Conservation (phyloP, 2,888 invertebrate genomes). For the Mongoloraphidia duomilia region DNA sequence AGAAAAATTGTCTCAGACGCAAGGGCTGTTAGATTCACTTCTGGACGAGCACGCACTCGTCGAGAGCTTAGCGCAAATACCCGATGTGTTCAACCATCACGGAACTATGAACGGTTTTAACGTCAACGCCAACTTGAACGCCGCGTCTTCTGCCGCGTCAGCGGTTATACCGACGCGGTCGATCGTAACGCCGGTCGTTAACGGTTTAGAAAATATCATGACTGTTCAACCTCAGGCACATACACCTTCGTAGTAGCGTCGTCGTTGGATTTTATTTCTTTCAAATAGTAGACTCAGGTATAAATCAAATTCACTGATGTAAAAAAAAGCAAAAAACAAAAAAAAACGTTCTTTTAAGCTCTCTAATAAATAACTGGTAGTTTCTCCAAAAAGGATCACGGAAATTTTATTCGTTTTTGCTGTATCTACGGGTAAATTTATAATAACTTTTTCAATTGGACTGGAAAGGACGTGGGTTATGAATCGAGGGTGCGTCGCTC, state of each 20-base stretch:
- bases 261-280: no score
- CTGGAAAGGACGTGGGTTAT: no score
- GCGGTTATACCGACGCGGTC: background rate
- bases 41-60: constrained; percentile 41
- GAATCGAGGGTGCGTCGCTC: no score
- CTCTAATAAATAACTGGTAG: no score
- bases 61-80: constrained; percentile 32
- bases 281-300: no score
- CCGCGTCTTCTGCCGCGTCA: background rate
- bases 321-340: no score
- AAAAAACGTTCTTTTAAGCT: no score
- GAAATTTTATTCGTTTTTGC: no score
- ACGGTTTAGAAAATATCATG: constrained; percentile 2
- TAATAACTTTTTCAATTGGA: no score
- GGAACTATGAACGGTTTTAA: constrained; percentile 1
- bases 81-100: constrained; percentile 29
- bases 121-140: background rate
- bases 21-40: constrained; percentile 44
- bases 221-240: constrained; percentile 2
- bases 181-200: background rate
- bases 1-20: constrained; percentile 48
- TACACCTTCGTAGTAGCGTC: background rate
- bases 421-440: no score
- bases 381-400: no score
- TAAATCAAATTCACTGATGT: no score